Conservation (phyloP, 1,140 invertebrate species). For the Medauroidea extradentata region DNA sequence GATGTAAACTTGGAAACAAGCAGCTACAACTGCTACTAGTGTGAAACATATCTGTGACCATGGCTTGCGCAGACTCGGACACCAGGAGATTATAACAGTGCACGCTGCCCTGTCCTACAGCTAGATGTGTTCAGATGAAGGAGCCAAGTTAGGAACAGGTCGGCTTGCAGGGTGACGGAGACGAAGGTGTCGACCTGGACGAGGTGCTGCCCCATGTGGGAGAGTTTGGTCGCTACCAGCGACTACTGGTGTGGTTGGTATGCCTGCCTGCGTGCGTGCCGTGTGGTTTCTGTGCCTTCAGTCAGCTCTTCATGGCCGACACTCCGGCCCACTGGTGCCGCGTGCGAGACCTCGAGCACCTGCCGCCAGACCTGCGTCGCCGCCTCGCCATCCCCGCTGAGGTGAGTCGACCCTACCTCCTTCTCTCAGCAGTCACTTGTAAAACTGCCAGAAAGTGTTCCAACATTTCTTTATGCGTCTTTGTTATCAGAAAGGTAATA, state of each 20-base stretch:
- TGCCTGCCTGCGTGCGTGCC: conserved; percentile 83
- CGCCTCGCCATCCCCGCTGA: conserved; percentile 56
- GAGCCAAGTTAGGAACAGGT: too few relatives aligned
- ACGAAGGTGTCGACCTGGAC: conserved; percentile 69
- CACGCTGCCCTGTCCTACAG: too few relatives aligned
- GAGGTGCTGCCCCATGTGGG: conserved; percentile 79
- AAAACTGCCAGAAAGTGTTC: too few relatives aligned
- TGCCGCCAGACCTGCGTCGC: conserved; percentile 55
- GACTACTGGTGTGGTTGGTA: conserved; percentile 77
- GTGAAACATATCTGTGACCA: too few relatives aligned
- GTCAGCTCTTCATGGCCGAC: conserved; percentile 83
- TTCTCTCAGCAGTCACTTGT: too few relatives aligned
- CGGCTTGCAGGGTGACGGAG: not conserved
- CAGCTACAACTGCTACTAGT: too few relatives aligned
- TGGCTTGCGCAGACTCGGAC: too few relatives aligned
- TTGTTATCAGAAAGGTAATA: too few relatives aligned
- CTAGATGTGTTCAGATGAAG: too few relatives aligned
- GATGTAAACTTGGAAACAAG: too few relatives aligned
- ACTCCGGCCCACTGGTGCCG: conserved; percentile 76
- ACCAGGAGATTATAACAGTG: too few relatives aligned
- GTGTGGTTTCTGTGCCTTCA: conserved; percentile 86
- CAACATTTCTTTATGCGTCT: too few relatives aligned
- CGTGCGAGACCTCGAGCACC: conserved; percentile 58
- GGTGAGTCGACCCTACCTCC: not conserved
- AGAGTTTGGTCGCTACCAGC: conserved; percentile 84